Conservation (phyloP, 2,888 invertebrate genomes). For the Epinotia ramella region DNA sequence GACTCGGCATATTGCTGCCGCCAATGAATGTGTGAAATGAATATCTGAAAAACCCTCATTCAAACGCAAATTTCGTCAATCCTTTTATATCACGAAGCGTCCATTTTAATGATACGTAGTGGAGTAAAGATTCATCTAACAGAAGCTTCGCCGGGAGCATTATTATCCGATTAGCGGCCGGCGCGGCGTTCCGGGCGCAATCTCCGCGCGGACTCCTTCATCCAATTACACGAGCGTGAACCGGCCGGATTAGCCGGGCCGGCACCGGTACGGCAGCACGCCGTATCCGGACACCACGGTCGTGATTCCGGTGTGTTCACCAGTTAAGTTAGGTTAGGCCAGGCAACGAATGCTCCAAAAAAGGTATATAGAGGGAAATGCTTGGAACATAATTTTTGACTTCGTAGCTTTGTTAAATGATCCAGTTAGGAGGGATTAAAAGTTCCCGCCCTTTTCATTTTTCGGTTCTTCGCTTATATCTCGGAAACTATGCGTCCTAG, state of each 20-base stretch:
- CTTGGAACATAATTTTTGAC: too few relatives aligned
- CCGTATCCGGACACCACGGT: slow-evolving; percentile 52
- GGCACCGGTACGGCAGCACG: slow-evolving; percentile 51
- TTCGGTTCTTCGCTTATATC: too few relatives aligned
- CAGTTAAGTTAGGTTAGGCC: too few relatives aligned
- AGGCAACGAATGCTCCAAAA: too few relatives aligned
- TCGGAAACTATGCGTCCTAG: too few relatives aligned
- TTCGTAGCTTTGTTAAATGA: too few relatives aligned
- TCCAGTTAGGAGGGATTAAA: too few relatives aligned
- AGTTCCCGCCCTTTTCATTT: too few relatives aligned
- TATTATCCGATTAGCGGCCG: slow-evolving; percentile 79
- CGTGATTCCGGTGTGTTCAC: background rate
- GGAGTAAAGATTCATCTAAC: slow-evolving; percentile 34
- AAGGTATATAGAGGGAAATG: too few relatives aligned
- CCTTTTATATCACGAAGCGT: background rate
- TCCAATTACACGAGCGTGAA: slow-evolving; percentile 83
- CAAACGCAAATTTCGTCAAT: background rate
- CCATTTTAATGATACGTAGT: slow-evolving; percentile 10
- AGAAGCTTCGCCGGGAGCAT: slow-evolving; percentile 61
- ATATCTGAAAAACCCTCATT: background rate
- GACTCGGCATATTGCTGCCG: background rate
- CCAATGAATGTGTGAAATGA: background rate
- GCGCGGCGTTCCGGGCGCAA: slow-evolving; percentile 68
- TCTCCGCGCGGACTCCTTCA: slow-evolving; percentile 76
- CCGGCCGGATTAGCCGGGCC: slow-evolving; percentile 73